These are phyloP conservation scores for Chiridota heheva DNA, from an alignment of 35 echinoderm and acorn worm species.

Conservation along the genomic window DNA sequence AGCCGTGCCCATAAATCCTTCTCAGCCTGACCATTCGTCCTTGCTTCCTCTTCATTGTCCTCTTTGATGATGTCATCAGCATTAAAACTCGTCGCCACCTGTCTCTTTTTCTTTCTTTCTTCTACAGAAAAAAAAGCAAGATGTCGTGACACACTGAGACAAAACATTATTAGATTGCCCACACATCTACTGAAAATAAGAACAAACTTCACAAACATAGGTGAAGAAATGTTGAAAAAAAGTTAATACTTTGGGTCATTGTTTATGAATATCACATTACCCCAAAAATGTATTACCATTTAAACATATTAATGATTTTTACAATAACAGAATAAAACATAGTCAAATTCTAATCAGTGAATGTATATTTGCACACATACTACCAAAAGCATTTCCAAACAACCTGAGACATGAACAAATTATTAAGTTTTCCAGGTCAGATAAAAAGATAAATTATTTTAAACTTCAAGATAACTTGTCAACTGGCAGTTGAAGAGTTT, in stretches of 20 bases:
- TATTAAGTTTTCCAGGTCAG: too few relatives aligned
- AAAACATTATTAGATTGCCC: not conserved
- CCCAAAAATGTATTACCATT: not conserved
- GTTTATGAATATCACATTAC: too few relatives aligned
- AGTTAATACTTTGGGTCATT: too few relatives aligned
- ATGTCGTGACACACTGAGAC: not conserved
- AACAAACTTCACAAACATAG: not conserved
- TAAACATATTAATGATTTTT: not conserved
- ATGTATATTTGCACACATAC: too few relatives aligned
- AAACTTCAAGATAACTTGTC: too few relatives aligned
- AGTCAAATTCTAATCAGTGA: too few relatives aligned
- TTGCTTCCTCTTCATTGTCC: slow-evolving; percentile 25
- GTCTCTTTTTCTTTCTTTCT: slow-evolving; percentile 42
- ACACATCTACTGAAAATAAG: not conserved
- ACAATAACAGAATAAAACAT: too few relatives aligned
- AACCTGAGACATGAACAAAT: too few relatives aligned
- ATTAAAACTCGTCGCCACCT: not conserved
- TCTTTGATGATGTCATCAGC: not conserved
- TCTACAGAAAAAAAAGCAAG: slow-evolving; percentile 21
- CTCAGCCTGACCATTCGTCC: not conserved
- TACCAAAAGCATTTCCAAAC: too few relatives aligned
- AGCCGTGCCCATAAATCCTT: slow-evolving; percentile 69
- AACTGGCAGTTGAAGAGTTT: too few relatives aligned
- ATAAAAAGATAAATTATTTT: too few relatives aligned
- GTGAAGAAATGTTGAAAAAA: too few relatives aligned